phyloP scores from a whole-genome alignment of 2,888 invertebrate species.

The Parapristionchus giblindavisi region DNA sequence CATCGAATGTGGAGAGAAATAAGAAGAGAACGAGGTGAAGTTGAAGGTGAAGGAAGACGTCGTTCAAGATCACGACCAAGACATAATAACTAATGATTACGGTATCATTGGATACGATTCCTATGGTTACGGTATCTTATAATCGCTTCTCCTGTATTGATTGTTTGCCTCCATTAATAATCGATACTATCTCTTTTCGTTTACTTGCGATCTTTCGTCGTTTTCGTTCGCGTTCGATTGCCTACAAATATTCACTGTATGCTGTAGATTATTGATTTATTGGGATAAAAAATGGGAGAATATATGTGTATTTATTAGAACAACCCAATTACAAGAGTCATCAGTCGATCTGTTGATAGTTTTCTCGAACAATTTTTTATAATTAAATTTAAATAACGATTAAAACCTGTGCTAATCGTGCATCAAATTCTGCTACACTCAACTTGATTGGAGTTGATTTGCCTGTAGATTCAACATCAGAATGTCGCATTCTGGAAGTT shows the following conservation, averaged over 20 bases:
- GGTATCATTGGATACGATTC: too few species aligned
- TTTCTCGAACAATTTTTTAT: too few species aligned
- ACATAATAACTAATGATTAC: too few species aligned
- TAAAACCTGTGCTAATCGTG: constrained; percentile 28
- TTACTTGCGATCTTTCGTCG: background rate
- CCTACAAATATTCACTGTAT: background rate
- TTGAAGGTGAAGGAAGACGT: background rate
- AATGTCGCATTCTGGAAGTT: constrained; percentile 33
- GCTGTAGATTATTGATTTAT: background rate
- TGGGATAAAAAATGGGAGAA: background rate
- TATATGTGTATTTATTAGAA: background rate
- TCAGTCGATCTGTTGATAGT: too few species aligned
- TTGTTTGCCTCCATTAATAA: constrained; percentile 22
- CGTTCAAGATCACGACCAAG: too few species aligned
- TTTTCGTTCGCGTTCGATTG: constrained; percentile 5
- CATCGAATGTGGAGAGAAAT: constrained; percentile 5
- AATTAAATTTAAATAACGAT: too few species aligned
- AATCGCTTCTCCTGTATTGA: too few species aligned
- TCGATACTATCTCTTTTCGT: constrained; percentile 14
- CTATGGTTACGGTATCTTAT: too few species aligned
- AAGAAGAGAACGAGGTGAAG: background rate
- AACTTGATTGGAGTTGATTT: constrained; percentile 17
- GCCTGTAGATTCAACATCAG: background rate
- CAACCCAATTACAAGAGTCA: too few species aligned
- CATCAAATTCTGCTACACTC: constrained; percentile 30